A percentile compares a stretch with the other conserved stretches of the same genome.
phyloP scores from a whole-genome alignment of 2,888 invertebrate species.

The Polymixis flavicincta region DNA sequence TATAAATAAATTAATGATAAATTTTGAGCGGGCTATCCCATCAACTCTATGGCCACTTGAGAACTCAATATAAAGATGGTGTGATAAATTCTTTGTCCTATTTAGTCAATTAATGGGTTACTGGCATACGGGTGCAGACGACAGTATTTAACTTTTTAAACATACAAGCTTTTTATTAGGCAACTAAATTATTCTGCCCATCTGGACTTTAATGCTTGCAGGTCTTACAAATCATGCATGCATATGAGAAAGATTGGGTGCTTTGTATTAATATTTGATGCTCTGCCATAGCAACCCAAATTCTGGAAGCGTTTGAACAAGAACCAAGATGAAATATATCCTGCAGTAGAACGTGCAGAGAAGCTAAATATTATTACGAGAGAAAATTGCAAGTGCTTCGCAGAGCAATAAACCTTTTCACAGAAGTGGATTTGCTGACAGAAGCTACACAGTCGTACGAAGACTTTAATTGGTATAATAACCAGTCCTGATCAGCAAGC shows the following conservation, averaged over 20 bases:
- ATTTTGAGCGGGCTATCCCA: conserved; percentile 24
- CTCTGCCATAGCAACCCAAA: background rate
- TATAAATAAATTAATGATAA: conserved; percentile 41
- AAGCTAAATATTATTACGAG: background rate
- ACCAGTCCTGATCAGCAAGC: background rate
- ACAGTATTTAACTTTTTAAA: conserved; percentile 25
- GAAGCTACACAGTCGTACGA: background rate
- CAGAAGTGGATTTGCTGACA: background rate
- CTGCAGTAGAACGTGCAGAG: background rate
- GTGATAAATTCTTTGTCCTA: conserved; percentile 57
- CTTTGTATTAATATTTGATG: conserved; percentile 11
- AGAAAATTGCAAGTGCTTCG: background rate
- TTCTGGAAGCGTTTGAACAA: background rate
- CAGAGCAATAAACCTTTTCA: background rate
- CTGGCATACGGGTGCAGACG: conserved; percentile 47
- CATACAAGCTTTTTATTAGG: conserved; percentile 25
- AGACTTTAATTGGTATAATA: background rate
- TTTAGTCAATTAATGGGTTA: conserved; percentile 61
- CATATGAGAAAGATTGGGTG: background rate
- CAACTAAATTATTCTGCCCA: conserved; percentile 17
- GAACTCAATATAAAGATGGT: conserved; percentile 32
- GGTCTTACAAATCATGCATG: background rate
- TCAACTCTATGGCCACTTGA: conserved; percentile 53
- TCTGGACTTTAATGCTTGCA: conserved; percentile 12
- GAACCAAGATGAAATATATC: conserved; percentile 8